A percentile compares a stretch with the other conserved stretches of the same genome.
phyloP scores from a whole-genome alignment of 2,888 invertebrate genomes.

The Lochmaea capreae region DNA sequence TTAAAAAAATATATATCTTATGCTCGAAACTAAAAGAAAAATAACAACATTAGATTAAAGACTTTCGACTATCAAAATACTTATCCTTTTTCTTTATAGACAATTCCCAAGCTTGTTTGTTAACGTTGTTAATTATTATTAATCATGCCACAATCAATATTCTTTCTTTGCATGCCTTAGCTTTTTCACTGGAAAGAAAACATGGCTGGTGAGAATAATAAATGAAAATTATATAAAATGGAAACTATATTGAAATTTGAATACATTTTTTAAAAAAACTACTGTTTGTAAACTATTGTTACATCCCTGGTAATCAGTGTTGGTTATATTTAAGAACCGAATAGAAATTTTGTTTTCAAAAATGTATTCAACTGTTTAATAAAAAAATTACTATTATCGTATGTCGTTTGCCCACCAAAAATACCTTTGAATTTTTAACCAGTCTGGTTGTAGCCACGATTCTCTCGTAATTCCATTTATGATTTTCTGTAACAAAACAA shows the following conservation, averaged over 20 bases:
- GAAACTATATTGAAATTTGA: constrained; percentile 11
- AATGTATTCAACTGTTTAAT: constrained; percentile 42
- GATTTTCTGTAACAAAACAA: constrained; percentile 48
- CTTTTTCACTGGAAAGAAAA: constrained; percentile 43
- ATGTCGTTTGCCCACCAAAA: constrained; percentile 43
- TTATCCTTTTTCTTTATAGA: constrained; percentile 29
- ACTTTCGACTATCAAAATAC: constrained; percentile 21
- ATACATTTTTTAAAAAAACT: constrained; percentile 25
- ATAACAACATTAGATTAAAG: constrained; percentile 31
- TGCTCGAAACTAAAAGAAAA: constrained; percentile 35
- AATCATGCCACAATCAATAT: constrained; percentile 30
- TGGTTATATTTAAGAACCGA: no score
- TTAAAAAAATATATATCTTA: neutral
- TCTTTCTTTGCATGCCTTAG: constrained; percentile 34
- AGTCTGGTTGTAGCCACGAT: constrained; percentile 21
- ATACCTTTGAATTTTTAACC: constrained; percentile 42
- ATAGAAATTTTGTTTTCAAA: constrained; percentile 8
- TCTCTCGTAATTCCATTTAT: constrained; percentile 25
- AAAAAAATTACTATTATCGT: constrained; percentile 21
- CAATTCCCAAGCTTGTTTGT: constrained; percentile 12
- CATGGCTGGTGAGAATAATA: constrained; percentile 29
- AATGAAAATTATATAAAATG: neutral
- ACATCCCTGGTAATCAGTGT: no score
- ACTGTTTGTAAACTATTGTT: no score
- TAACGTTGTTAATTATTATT: constrained; percentile 17